Base-by-base conservation (phyloP, 2,113 vertebrate genomes). In the Trichechus manatus region DNA sequence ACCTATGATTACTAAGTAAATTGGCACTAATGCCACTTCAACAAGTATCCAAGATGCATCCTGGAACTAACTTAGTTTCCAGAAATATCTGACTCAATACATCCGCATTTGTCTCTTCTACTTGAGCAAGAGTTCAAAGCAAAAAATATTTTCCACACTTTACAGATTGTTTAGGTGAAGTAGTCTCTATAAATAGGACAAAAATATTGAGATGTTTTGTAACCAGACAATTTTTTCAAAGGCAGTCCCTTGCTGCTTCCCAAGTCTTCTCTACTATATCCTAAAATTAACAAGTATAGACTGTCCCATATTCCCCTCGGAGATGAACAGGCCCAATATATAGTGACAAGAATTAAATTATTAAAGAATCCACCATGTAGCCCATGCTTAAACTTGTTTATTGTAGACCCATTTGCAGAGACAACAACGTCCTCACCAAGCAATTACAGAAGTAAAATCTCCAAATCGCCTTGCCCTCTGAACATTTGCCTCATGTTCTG, bases 61-160 rank as follows among this genome's bases (percentile, higher is more conserved):
- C 25, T 78, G 15, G 75, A 78, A 47, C 15, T 68, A 17, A 68
- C 75, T 50, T 47, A 31, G 44, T 61, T 91, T 93, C 77, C 39
- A 84, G 63, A 95, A 96, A 79, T 75, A 53, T 13, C 63, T 87
- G 29, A 84, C 6, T 80, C 22, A 29, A 75, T 2, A 80, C 13
- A 2, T 85, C 31, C 6, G 95, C 50, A 64, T 79, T 95, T 91
- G 47, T 66, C n/a, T 95, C 75, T 78, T 90, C n/a, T 68, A 14
- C 39, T 78, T 96, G 39, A 53, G 59, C 33, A 92, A 78, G 82
- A 84, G 20, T 82, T 61, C 72, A 96, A 89, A 87, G 68, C 23
- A 91, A 91, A 95, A 77, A 36, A 87, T 79, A 53, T 61, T 80
- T 53, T 66, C 42, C 10, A 31, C 20, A 80, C 33, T 81, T 87